phyloP scores from a whole-genome alignment of 2,113 vertebrate species.

The Benitochromis conjunctus region DNA sequence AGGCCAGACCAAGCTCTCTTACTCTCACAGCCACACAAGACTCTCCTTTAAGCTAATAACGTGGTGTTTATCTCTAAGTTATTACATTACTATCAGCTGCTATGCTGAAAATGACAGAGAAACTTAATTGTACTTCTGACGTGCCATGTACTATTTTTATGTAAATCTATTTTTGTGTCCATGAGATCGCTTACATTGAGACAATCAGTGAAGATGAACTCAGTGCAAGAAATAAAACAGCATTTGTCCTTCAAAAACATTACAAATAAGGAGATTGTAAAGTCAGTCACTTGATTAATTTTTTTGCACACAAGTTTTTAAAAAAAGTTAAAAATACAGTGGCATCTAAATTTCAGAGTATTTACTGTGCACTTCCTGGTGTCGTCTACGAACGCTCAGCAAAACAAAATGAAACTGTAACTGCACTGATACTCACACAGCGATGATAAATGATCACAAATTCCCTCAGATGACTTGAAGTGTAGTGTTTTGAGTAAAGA shows the following conservation, averaged over 20 bases:
- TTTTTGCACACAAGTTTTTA: not conserved
- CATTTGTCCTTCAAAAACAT: not conserved
- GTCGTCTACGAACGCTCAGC: not conserved
- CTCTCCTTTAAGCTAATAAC: slow-evolving; percentile 60
- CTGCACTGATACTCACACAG: not conserved
- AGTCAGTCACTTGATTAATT: not conserved
- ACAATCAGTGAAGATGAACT: not conserved
- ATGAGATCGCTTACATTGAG: not conserved
- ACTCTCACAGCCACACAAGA: slow-evolving; percentile 39
- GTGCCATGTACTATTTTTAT: slow-evolving; percentile 2
- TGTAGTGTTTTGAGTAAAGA: not conserved
- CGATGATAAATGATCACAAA: not conserved
- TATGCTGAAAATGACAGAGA: not conserved
- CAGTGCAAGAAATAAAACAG: not conserved
- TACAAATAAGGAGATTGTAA: not conserved
- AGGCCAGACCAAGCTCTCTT: slow-evolving; percentile 58
- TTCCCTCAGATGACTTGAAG: not conserved
- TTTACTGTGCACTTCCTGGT: not conserved
- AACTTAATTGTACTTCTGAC: not conserved
- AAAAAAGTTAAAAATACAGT: not conserved
- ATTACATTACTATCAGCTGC: slow-evolving; percentile 36
- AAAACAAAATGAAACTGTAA: not conserved
- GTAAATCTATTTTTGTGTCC: not conserved
- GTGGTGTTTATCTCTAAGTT: slow-evolving; percentile 48
- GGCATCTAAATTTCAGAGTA: not conserved